Conservation (phyloP, 1,140 invertebrate species). For the Papilio helenus region DNA sequence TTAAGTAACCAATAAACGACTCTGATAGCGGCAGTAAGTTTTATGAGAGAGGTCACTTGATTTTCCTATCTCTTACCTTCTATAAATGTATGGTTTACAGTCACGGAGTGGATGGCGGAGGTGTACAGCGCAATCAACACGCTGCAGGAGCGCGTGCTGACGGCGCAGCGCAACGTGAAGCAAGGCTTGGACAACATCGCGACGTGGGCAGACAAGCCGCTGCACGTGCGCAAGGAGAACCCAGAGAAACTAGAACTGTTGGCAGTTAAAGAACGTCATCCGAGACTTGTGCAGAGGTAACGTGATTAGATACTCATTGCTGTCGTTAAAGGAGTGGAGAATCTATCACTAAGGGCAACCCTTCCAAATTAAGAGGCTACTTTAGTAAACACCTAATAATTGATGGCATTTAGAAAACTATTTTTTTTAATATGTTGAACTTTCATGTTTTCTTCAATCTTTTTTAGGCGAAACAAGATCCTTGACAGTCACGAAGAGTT, state of each 20-base stretch:
- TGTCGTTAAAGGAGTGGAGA: too few relatives aligned
- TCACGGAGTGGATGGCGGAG: slow-evolving; percentile 78
- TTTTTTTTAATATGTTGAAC: background rate
- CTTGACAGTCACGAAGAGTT: slow-evolving; percentile 67
- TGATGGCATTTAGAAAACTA: background rate
- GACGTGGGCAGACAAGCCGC: slow-evolving; percentile 87
- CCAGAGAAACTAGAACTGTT: slow-evolving; percentile 71
- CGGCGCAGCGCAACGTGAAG: slow-evolving; percentile 86
- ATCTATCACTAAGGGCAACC: too few relatives aligned
- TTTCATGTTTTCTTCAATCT: too few relatives aligned
- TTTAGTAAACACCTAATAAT: too few relatives aligned
- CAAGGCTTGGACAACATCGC: slow-evolving; percentile 84
- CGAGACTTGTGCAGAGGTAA: slow-evolving; percentile 61
- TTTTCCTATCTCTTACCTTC: too few relatives aligned
- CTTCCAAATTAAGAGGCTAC: too few relatives aligned
- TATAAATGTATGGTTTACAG: slow-evolving; percentile 46
- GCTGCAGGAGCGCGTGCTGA: slow-evolving; percentile 86
- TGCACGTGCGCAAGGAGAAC: slow-evolving; percentile 84
- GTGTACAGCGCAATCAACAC: slow-evolving; percentile 78
- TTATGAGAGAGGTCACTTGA: too few relatives aligned
- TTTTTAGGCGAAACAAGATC: slow-evolving; percentile 63
- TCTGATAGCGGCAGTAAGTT: too few relatives aligned
- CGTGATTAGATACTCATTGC: slow-evolving; percentile 10
- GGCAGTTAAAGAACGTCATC: slow-evolving; percentile 70
- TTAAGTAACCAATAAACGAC: too few relatives aligned